Conservation (phyloP, 2,888 invertebrate genomes). For the Gymnocheta viridis region DNA sequence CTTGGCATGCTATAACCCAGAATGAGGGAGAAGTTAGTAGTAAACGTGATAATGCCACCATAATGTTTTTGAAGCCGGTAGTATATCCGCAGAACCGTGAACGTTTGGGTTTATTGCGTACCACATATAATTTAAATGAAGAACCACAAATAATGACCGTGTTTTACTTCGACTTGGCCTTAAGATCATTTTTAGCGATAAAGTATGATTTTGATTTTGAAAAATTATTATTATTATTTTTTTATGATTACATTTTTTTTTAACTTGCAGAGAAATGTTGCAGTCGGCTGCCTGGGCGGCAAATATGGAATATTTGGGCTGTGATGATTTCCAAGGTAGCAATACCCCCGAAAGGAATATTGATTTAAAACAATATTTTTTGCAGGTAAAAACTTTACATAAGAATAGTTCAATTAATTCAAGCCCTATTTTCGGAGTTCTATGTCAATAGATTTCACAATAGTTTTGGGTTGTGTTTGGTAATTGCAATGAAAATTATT, state of each 20-base stretch:
- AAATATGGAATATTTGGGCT: slow-evolving; percentile 88
- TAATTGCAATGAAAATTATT: too few species aligned
- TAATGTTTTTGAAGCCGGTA: slow-evolving; percentile 89
- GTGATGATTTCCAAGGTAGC: slow-evolving; percentile 90
- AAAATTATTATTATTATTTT: too few species aligned
- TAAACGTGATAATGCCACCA: slow-evolving; percentile 89
- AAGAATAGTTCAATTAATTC: too few species aligned
- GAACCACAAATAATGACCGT: slow-evolving; percentile 90
- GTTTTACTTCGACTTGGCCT: slow-evolving; percentile 93
- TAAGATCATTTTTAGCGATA: slow-evolving; percentile 88
- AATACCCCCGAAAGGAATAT: slow-evolving; percentile 89
- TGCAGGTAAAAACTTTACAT: slow-evolving; percentile 83
- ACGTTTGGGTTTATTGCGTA: slow-evolving; percentile 87
- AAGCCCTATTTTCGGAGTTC: too few species aligned
- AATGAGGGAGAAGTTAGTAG: slow-evolving; percentile 89
- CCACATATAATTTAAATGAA: slow-evolving; percentile 87
- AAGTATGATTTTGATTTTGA: slow-evolving; percentile 84
- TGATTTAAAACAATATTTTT: slow-evolving; percentile 87
- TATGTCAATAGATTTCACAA: too few species aligned
- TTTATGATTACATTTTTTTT: neutral
- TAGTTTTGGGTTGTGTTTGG: too few species aligned
- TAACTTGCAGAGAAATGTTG: slow-evolving; percentile 85
- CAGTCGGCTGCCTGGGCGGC: slow-evolving; percentile 88
- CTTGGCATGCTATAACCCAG: slow-evolving; percentile 93
- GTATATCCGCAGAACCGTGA: slow-evolving; percentile 87